Evolutionary conservation across 2,113 vertebrate species (phyloP), one percentile per base, ranked within the genome.

Genomic region (Alligator sinensis): DNA sequence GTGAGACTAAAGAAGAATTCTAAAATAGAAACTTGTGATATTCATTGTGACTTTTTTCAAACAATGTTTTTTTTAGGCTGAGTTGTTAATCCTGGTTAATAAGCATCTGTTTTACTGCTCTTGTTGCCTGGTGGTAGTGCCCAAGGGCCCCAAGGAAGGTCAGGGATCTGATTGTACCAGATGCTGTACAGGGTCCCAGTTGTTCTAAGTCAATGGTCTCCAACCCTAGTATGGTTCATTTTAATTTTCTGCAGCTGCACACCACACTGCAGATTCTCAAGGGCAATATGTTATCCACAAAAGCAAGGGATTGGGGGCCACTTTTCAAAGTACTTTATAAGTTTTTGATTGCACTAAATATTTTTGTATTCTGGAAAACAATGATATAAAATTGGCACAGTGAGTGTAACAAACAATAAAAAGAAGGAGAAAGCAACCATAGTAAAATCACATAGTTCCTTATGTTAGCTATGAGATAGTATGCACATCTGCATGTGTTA

Each of bases 41-140:
- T 84, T 80, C 94, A 79, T 88, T 95, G 76, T n/a, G 57, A 57
- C 89, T 97, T 90, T 30, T 64, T 60, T 94, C 92, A 91, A 95
- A 82, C 94, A 94, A 74, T 94, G 28, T 58, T 94, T 87, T 4
- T 68, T 54, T 19, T 91, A 88, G 90, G 86, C 95, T 58, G 79
- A 70, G 77, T 75, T 94, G 64, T 58, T 3, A 2, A 57, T 61
- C 5, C 83, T 9, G 86, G 82, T 70, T 81, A 88, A 58, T 93
- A 96, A 96, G 94, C 93, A 91, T 89, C 86, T 85, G 87, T 2
- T 9, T 63, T 11, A 17, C 28, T 92, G 77, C 85, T 91, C 63
- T 54, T 90, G 61, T 96, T 97, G 84, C 88, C 92, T 91, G 82
- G 79, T 0, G 1, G 78, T 82, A 25, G 9, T 63, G 75, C 77